phyloP scores from a whole-genome alignment of 2,888 invertebrate genomes.

The Nemotelus pantherinus region DNA sequence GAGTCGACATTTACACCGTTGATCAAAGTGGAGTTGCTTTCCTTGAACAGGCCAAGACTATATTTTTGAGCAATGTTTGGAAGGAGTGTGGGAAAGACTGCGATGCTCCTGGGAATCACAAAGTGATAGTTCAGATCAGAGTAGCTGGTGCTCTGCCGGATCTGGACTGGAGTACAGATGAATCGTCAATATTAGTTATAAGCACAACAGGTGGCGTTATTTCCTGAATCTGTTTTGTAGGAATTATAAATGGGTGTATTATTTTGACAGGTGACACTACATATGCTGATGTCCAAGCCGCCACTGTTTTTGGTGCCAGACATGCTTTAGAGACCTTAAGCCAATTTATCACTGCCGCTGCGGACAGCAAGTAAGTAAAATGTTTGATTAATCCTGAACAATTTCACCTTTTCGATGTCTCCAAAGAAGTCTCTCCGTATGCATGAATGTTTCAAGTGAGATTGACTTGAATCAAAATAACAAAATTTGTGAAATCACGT shows the following conservation, averaged over 20 bases:
- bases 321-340: constrained; percentile 81
- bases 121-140: constrained; percentile 69
- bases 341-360: constrained; percentile 70
- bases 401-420: neutral
- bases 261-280: constrained; percentile 65
- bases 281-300: constrained; percentile 68
- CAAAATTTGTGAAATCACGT: neutral
- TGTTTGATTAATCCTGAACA: neutral
- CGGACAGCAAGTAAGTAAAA: constrained; percentile 55
- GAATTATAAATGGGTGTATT: neutral
- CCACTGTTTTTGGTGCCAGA: constrained; percentile 77
- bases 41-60: constrained; percentile 68
- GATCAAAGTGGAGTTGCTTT: constrained; percentile 66
- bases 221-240: neutral
- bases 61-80: constrained; percentile 69
- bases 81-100: constrained; percentile 70
- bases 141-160: constrained; percentile 66
- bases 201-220: constrained; percentile 66
- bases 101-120: constrained; percentile 65
- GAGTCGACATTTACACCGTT: constrained; percentile 68
- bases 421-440: neutral
- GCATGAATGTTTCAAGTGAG: neutral
- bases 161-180: constrained; percentile 75
- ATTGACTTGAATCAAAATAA: neutral
- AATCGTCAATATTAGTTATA: constrained; percentile 73